Evolutionary conservation across 35 echinoderm and acorn worm genomes (phyloP).

Genomic region (Patiria miniata): DNA sequence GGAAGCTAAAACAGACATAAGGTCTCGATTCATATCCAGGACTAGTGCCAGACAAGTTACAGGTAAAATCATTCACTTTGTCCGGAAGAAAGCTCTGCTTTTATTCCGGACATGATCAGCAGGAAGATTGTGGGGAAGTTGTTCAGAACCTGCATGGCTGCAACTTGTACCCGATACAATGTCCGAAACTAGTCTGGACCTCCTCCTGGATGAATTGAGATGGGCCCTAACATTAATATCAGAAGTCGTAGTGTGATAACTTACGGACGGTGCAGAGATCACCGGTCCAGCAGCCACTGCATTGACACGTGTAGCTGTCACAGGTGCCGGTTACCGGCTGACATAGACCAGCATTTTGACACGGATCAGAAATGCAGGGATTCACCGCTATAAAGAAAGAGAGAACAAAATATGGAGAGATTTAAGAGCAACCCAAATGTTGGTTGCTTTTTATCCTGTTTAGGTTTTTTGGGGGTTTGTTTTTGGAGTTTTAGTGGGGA

Average conservation of each 20-base stretch:
- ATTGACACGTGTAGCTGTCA: conserved; percentile 50
- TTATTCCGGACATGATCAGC: too few species aligned
- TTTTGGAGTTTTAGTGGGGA: not conserved
- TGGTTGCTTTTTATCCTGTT: not conserved
- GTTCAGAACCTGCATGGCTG: too few species aligned
- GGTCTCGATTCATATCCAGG: too few species aligned
- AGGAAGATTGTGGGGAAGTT: too few species aligned
- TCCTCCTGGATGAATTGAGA: too few species aligned
- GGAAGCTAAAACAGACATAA: too few species aligned
- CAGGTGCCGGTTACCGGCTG: conserved; percentile 40
- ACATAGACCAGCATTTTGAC: conserved; percentile 60
- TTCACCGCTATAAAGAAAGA: not conserved
- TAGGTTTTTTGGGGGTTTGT: not conserved
- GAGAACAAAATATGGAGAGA: not conserved
- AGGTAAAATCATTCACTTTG: too few species aligned
- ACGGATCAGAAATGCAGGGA: conserved; percentile 35
- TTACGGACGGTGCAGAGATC: conserved; percentile 43
- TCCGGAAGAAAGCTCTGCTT: too few species aligned
- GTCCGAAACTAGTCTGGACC: too few species aligned
- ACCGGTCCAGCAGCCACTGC: conserved; percentile 58
- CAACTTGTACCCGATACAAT: too few species aligned
- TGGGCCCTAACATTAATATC: too few species aligned
- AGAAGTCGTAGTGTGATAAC: not conserved
- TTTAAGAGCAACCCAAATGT: not conserved
- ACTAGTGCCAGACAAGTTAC: too few species aligned